These are phyloP conservation scores for Phortica okadai DNA, from an alignment of 2,888 invertebrate genomes.

Conservation along the genomic window DNA sequence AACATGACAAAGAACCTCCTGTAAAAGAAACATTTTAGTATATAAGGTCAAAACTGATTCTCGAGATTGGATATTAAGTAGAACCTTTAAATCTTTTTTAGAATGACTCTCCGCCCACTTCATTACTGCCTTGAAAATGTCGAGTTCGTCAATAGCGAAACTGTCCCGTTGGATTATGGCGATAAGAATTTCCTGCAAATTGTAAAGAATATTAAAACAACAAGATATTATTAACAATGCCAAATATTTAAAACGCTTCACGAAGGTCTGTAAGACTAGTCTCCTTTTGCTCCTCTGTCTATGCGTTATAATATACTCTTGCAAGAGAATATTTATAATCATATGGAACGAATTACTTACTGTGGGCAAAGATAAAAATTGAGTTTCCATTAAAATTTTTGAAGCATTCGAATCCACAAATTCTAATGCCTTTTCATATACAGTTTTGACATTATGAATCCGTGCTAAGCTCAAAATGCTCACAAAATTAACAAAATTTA, in stretches of 20 bases:
- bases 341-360: not conserved
- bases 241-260: no score
- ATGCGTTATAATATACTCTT: no score
- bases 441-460: not conserved
- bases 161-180: not conserved
- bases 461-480: not conserved
- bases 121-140: constrained; percentile 7
- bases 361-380: not conserved
- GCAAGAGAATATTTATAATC: no score
- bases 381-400: not conserved
- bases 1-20: not conserved
- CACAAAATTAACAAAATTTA: not conserved
- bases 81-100: not conserved
- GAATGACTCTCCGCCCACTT: not conserved
- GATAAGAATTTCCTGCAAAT: not conserved
- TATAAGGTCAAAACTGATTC: no score
- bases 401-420: not conserved
- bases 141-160: not conserved
- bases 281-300: no score
- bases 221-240: no score
- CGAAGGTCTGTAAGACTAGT: no score
- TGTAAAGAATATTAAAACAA: not conserved
- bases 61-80: no score
- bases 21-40: not conserved
- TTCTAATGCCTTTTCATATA: not conserved